phyloP scores from a whole-genome alignment of 2,888 invertebrate genomes.

The Aplocera efformata region DNA sequence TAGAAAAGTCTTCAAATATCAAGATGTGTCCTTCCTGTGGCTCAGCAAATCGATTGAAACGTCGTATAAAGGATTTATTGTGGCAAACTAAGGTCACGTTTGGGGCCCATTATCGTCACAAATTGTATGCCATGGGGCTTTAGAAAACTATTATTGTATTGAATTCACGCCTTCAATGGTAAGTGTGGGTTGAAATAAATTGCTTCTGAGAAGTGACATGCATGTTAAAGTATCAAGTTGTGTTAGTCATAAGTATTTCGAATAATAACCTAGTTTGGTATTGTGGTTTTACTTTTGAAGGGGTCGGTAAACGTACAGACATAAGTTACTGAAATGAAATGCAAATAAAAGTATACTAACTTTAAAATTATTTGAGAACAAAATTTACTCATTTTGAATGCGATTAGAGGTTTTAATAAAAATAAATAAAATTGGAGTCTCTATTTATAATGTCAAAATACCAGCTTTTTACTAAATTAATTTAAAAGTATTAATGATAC shows the following conservation, averaged over 20 bases:
- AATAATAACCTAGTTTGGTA: constrained; percentile 2
- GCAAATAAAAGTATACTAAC: no score
- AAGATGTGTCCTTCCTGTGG: constrained; percentile 34
- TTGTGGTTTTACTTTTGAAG: neutral
- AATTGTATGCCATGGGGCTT: constrained; percentile 44
- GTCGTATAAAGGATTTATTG: constrained; percentile 59
- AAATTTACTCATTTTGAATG: no score
- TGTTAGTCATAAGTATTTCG: constrained; percentile 14
- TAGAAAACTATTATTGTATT: constrained; percentile 46
- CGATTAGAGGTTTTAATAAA: no score
- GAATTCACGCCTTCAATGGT: constrained; percentile 20
- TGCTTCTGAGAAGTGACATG: constrained; percentile 24
- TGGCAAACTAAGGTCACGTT: constrained; percentile 61
- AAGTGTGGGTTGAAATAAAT: constrained; percentile 23
- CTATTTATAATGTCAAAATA: no score
- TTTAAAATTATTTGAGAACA: no score
- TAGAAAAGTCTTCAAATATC: constrained; percentile 31
- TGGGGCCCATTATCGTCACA: constrained; percentile 48
- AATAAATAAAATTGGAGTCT: no score
- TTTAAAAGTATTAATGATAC: no score
- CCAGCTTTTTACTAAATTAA: no score
- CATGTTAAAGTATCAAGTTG: constrained; percentile 10
- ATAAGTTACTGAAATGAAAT: no score
- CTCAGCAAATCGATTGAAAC: constrained; percentile 48
- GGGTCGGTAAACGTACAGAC: no score